Percentiles rank a stretch among this genome's conserved stretches.
These are phyloP conservation scores for Limenitis camilla DNA, from an alignment of 2,888 invertebrate genomes.

Conservation along the genomic window DNA sequence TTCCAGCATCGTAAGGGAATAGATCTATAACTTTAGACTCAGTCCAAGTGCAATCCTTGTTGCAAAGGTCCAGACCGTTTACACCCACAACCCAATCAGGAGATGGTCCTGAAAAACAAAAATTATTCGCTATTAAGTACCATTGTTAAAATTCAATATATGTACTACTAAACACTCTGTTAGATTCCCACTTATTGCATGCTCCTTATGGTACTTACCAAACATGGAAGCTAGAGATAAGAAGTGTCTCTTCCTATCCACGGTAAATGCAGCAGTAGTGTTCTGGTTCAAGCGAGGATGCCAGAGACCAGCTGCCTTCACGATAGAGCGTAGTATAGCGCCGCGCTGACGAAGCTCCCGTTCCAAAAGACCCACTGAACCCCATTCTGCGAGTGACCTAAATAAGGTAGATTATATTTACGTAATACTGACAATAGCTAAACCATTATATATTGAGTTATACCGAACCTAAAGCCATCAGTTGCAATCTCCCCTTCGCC, in stretches of 20 bases:
- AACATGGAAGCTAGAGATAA: slow-evolving; percentile 92
- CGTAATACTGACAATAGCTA: background rate
- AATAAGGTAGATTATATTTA: background rate
- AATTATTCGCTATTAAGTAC: too few relatives aligned
- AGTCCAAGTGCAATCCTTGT: too few relatives aligned
- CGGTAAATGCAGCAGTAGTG: slow-evolving; percentile 86
- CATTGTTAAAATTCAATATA: too few relatives aligned
- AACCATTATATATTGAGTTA: background rate
- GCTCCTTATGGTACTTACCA: slow-evolving; percentile 61
- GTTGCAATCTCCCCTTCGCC: slow-evolving; percentile 89
- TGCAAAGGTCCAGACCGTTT: too few relatives aligned
- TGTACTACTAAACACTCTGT: too few relatives aligned
- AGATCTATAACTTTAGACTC: slow-evolving; percentile 82
- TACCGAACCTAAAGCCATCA: slow-evolving; percentile 84
- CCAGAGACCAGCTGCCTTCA: slow-evolving; percentile 93
- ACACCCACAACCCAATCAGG: slow-evolving; percentile 99
- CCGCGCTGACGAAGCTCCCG: slow-evolving; percentile 90
- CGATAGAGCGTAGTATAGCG: slow-evolving; percentile 83
- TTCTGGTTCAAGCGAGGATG: slow-evolving; percentile 90
- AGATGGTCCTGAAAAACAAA: slow-evolving; percentile 81
- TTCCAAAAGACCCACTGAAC: slow-evolving; percentile 90
- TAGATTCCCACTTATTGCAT: background rate
- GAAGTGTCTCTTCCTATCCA: slow-evolving; percentile 88
- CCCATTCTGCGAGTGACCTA: slow-evolving; percentile 86
- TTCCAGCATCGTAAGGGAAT: slow-evolving; percentile 96